Evolutionary conservation across 2,888 invertebrate genomes (phyloP).

Genomic region (Drosophila peninsularis): DNA sequence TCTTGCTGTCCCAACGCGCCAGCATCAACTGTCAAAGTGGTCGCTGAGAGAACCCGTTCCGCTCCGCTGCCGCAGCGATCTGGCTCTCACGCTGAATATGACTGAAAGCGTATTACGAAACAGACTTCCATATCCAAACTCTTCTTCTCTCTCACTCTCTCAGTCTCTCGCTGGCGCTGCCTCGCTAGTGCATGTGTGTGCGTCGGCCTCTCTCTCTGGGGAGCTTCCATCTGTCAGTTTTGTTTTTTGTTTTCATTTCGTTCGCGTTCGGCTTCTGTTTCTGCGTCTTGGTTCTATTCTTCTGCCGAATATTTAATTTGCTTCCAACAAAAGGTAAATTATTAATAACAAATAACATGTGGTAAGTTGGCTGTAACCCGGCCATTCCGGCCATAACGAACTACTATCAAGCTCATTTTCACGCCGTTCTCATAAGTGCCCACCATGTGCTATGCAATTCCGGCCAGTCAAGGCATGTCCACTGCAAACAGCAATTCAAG

Average conservation of each 20-base stretch:
- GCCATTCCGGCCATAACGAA: neutral
- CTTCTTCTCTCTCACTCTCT: slow-evolving; percentile 9
- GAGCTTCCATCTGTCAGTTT: slow-evolving; percentile 62
- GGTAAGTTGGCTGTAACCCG: slow-evolving; percentile 14
- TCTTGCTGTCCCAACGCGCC: slow-evolving; percentile 38
- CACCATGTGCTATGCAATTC: slow-evolving; percentile 31
- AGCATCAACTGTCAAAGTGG: slow-evolving; percentile 40
- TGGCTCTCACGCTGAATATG: slow-evolving; percentile 56
- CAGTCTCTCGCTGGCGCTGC: slow-evolving; percentile 12
- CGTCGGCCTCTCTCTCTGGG: slow-evolving; percentile 67
- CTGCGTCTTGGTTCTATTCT: slow-evolving; percentile 8
- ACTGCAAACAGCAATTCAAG: slow-evolving; percentile 16
- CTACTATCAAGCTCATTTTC: slow-evolving; percentile 11
- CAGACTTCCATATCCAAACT: slow-evolving; percentile 26
- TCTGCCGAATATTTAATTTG: slow-evolving; percentile 17
- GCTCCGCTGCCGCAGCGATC: slow-evolving; percentile 40
- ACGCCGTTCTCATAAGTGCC: neutral
- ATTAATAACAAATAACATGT: slow-evolving; percentile 42
- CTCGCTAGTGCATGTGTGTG: too few species aligned
- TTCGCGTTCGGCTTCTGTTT: slow-evolving; percentile 42
- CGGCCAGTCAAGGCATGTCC: slow-evolving; percentile 16
- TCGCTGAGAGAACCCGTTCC: slow-evolving; percentile 23
- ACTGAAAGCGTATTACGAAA: slow-evolving; percentile 16
- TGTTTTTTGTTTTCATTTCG: slow-evolving; percentile 39
- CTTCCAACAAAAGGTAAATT: slow-evolving; percentile 25